Percentiles rank a stretch among this genome's conserved stretches.
These are phyloP conservation scores for Hydriomena furcata DNA, from an alignment of 2,888 invertebrate species.

Conservation along the genomic window DNA sequence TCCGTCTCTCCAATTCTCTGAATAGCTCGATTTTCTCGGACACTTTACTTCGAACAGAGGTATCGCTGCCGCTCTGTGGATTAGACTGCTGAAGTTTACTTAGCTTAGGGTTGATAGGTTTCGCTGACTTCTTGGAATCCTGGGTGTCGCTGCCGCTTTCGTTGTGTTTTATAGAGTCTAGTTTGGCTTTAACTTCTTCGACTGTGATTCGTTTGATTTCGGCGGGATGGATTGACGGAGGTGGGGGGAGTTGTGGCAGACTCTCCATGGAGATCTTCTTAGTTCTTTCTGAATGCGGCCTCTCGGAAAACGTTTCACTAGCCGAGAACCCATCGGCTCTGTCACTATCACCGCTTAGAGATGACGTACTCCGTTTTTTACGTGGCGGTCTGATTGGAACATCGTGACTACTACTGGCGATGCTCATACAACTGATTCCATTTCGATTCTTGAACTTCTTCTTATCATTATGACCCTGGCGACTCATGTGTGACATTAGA, in stretches of 20 bases:
- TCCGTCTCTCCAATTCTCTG: constrained; percentile 73
- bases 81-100: constrained; percentile 50
- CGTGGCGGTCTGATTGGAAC: constrained; percentile 89
- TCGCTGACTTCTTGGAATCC: constrained; percentile 76
- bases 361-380: constrained; percentile 88
- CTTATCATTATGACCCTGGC: constrained; percentile 76
- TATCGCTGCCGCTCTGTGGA: constrained; percentile 50
- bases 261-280: constrained; percentile 83
- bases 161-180: constrained; percentile 74
- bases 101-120: constrained; percentile 47
- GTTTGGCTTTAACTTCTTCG: constrained; percentile 83
- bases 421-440: constrained; percentile 90
- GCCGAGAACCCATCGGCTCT: constrained; percentile 79
- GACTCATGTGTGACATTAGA: constrained; percentile 91
- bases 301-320: constrained; percentile 74
- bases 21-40: constrained; percentile 80
- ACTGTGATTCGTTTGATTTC: constrained; percentile 75
- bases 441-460: constrained; percentile 87
- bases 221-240: constrained; percentile 58
- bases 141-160: constrained; percentile 79
- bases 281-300: constrained; percentile 77
- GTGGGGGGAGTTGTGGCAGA: constrained; percentile 78
- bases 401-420: constrained; percentile 84
- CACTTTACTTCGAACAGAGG: constrained; percentile 76
- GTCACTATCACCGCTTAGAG: constrained; percentile 85